Percentiles rank a stretch among this genome's conserved stretches.
phyloP scores from a whole-genome alignment of 2,113 vertebrate genomes.

The Tachycineta bicolor region DNA sequence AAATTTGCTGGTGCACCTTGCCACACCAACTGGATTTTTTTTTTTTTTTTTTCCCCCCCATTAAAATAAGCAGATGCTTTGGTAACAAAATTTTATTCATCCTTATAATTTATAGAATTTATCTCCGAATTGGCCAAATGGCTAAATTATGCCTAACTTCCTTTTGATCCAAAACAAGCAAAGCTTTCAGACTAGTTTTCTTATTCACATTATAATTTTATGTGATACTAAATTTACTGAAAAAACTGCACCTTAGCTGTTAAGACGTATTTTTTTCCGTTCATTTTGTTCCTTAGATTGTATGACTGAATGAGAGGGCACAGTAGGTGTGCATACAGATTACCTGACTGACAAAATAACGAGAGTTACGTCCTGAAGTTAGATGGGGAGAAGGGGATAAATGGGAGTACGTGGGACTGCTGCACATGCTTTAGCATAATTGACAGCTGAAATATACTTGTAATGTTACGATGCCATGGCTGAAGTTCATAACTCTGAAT shows the following conservation, averaged over 20 bases:
- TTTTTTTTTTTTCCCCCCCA: neutral
- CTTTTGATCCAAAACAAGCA: conserved; percentile 3
- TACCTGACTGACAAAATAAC: neutral
- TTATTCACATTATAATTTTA: neutral
- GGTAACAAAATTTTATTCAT: neutral
- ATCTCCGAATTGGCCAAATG: neutral
- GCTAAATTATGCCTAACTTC: conserved; percentile 4
- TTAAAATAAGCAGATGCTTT: neutral
- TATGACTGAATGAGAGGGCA: neutral
- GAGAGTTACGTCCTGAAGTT: neutral
- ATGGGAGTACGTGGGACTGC: neutral
- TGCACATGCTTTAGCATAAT: neutral
- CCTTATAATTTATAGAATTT: neutral
- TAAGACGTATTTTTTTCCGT: neutral
- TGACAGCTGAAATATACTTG: neutral
- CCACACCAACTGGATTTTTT: neutral
- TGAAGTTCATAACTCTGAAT: neutral
- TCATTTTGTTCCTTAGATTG: neutral
- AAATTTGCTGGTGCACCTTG: neutral
- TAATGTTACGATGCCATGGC: neutral
- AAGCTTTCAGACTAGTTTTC: conserved; percentile 7
- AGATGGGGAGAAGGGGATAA: neutral
- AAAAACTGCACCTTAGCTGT: neutral
- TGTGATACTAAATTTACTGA: neutral
- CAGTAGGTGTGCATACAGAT: neutral